A percentile compares a stretch with the other conserved stretches of the same genome.
These are phyloP conservation scores for Sceliomorpha sp. DNA, from an alignment of 2,888 invertebrate species.

Conservation along the genomic window DNA sequence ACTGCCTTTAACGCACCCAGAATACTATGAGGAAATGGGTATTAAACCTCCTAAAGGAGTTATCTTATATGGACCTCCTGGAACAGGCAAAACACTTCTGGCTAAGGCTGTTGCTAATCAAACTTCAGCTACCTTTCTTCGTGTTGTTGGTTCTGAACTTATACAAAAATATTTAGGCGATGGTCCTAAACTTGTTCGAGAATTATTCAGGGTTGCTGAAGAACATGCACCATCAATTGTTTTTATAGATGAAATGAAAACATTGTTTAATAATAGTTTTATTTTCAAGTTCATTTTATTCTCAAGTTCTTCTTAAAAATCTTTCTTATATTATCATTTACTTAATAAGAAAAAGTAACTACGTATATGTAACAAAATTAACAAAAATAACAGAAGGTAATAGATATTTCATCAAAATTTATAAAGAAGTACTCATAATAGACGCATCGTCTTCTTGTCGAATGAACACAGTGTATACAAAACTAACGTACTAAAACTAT, in stretches of 20 bases:
- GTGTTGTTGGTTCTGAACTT: constrained; percentile 99
- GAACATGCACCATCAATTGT: constrained; percentile 99
- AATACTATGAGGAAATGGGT: constrained; percentile 99
- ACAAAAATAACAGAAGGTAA: too few relatives aligned
- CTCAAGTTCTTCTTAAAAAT: too few relatives aligned
- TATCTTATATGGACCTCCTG: constrained; percentile 98
- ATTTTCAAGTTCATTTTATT: too few relatives aligned
- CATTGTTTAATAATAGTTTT: too few relatives aligned
- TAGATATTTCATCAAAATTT: too few relatives aligned
- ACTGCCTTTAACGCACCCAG: constrained; percentile 98
- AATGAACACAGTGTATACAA: too few relatives aligned
- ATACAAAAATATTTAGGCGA: constrained; percentile 99
- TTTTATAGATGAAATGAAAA: constrained; percentile 99
- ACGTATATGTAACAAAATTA: too few relatives aligned
- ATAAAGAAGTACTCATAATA: too few relatives aligned
- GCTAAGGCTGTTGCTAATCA: constrained; percentile 99
- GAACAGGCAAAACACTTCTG: constrained; percentile 98
- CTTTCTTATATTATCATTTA: too few relatives aligned
- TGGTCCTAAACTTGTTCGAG: constrained; percentile 98
- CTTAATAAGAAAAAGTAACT: too few relatives aligned
- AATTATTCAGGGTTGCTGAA: constrained; percentile 99
- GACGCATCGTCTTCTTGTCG: too few relatives aligned
- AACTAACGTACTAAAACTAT: too few relatives aligned
- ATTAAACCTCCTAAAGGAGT: constrained; percentile 99
- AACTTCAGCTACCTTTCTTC: constrained; percentile 98